These are phyloP conservation scores for Cephus rjabovi DNA, from an alignment of 2,888 invertebrate species.

Conservation along the genomic window DNA sequence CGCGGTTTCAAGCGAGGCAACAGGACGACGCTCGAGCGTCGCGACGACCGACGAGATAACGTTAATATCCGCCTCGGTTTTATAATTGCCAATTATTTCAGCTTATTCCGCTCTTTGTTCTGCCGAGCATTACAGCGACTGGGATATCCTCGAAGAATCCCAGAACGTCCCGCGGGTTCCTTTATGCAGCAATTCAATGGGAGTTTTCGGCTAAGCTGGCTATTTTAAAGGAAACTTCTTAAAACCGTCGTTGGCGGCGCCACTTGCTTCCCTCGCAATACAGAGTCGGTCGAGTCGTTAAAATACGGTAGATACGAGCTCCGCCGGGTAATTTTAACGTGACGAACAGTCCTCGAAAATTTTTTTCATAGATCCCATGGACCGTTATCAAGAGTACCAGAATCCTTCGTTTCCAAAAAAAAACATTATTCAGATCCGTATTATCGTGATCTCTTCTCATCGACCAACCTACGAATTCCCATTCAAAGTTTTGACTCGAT, in stretches of 20 bases:
- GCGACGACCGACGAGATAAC: conserved; percentile 43
- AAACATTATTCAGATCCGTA: no score
- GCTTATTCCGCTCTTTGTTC: conserved; percentile 53
- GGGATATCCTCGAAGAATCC: conserved; percentile 35
- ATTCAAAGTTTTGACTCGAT: no score
- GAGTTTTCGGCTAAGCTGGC: not conserved
- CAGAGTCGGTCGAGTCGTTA: not conserved
- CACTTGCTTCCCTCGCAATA: not conserved
- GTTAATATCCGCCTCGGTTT: conserved; percentile 54
- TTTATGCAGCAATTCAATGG: conserved; percentile 34
- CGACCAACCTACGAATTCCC: no score
- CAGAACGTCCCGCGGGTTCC: conserved; percentile 27
- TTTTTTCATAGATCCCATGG: conserved; percentile 11
- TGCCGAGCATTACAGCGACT: conserved; percentile 16
- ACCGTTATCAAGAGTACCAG: not conserved
- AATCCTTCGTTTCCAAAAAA: no score
- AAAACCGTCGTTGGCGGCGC: not conserved
- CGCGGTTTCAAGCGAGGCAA: not conserved
- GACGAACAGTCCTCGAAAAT: conserved; percentile 28
- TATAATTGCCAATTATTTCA: conserved; percentile 58
- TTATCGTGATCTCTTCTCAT: no score
- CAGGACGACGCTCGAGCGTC: not conserved
- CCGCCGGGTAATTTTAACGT: not conserved
- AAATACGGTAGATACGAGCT: not conserved
- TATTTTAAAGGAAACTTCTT: conserved; percentile 9